A percentile compares a stretch with the other conserved stretches of the same genome.
Evolutionary conservation across 2,888 invertebrate genomes (phyloP).

Genomic region (Tromatobia lineatoria): DNA sequence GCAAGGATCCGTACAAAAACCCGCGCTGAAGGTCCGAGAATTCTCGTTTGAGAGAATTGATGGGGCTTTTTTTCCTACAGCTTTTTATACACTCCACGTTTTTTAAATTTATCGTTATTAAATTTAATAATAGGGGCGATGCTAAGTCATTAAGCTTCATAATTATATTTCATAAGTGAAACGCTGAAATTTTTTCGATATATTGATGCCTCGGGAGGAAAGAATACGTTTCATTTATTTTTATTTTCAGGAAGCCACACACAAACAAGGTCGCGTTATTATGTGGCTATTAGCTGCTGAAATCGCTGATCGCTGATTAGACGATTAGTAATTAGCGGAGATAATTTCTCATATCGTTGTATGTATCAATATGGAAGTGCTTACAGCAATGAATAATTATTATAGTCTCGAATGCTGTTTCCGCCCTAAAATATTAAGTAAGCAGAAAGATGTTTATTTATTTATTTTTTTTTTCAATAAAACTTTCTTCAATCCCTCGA

Average conservation of each 20-base stretch:
- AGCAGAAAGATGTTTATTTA: not conserved
- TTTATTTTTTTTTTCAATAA: not conserved
- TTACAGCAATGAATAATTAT: constrained; percentile 13
- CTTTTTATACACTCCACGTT: constrained; percentile 4
- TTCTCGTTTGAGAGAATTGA: constrained; percentile 67
- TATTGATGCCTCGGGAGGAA: constrained; percentile 33
- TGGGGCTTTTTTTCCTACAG: constrained; percentile 38
- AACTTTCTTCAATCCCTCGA: not conserved
- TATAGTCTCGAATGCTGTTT: not conserved
- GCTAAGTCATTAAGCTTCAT: constrained; percentile 51
- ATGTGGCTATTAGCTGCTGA: constrained; percentile 31
- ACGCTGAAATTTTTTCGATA: constrained; percentile 46
- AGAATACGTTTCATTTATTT: constrained; percentile 27
- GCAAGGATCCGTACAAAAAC: constrained; percentile 30
- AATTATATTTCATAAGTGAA: constrained; percentile 55
- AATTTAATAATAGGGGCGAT: constrained; percentile 62
- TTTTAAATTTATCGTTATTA: constrained; percentile 58
- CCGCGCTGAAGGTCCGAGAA: not conserved
- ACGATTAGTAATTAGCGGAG: constrained; percentile 43
- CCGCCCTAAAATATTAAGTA: not conserved
- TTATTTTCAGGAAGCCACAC: constrained; percentile 47
- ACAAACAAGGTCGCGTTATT: constrained; percentile 35
- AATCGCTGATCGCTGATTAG: constrained; percentile 54
- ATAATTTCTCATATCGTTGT: constrained; percentile 40
- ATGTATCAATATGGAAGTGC: constrained; percentile 9